Evolutionary conservation across 2,888 invertebrate species (phyloP).

Genomic region (Bruchidius siliquastri): DNA sequence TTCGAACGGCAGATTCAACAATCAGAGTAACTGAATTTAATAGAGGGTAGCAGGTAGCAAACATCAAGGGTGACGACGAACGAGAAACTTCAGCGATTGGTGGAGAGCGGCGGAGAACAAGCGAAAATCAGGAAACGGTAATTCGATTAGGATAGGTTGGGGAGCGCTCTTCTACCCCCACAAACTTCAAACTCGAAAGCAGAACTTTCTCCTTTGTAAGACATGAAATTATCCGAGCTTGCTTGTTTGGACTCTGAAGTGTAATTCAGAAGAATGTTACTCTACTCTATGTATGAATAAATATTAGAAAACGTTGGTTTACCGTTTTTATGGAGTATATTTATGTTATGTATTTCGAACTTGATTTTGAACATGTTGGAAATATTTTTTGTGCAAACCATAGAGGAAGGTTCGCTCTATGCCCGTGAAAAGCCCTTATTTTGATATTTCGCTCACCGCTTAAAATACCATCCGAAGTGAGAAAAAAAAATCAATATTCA

Average conservation of each 20-base stretch:
- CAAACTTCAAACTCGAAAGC: background rate
- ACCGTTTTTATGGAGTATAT: too few relatives aligned
- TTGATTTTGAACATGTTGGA: too few relatives aligned
- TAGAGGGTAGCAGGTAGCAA: background rate
- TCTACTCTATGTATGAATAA: background rate
- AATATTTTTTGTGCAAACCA: too few relatives aligned
- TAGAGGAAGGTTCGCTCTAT: too few relatives aligned
- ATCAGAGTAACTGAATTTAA: background rate
- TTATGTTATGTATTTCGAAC: too few relatives aligned
- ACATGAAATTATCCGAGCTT: background rate
- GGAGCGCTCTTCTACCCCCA: background rate
- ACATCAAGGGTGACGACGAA: background rate
- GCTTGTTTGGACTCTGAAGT: background rate
- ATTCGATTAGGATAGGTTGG: slow-evolving; percentile 35
- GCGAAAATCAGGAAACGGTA: slow-evolving; percentile 42
- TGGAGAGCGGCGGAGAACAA: slow-evolving; percentile 34
- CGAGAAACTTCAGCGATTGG: background rate
- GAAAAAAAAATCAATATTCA: too few relatives aligned
- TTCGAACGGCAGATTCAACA: background rate
- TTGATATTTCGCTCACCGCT: too few relatives aligned
- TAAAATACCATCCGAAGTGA: too few relatives aligned
- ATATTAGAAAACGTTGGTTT: too few relatives aligned
- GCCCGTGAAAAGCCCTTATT: too few relatives aligned
- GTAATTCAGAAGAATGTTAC: too few relatives aligned
- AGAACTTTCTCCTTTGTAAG: background rate